Base-by-base conservation (phyloP, 2,113 vertebrate genomes). In the Myotis yumanensis region DNA sequence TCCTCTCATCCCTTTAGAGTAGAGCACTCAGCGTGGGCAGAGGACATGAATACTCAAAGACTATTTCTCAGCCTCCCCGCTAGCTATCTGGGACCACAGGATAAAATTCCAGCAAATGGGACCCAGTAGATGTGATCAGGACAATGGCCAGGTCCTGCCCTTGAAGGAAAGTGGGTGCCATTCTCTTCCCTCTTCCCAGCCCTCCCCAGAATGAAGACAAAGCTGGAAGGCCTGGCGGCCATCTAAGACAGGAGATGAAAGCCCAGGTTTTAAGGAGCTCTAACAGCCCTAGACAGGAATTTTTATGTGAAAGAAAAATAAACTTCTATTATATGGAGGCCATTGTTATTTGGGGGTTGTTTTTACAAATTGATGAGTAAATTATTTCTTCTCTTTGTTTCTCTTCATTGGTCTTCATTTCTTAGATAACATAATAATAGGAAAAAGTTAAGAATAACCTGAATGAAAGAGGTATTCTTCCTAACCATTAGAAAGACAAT, bases 331-430 rank as follows among this genome's bases (percentile, higher is more conserved):
- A 68, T 28, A 68, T 12, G 30, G 28, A 83, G 15, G 30, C 9
- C 37, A 35, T 14, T 62, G 25, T 35, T 66, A 86, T 52, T 89
- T 84, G 20, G 20, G 32, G 15, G 43, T 7, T n/a, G 17, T 7
- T 73, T 7, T 35, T 35, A 77, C 40, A 73, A 54, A 48, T 7
- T 43, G 22, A 80, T 40, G 30, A 59, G 43, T 59, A 82, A 12
- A 64, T 85, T 71, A 64, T 80, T 76, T 54, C 16, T 46, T 48
- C 10, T 88, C 46, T 64, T 71, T 37, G 85, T 57, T 11, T 54
- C 16, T 54, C 48, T 89, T 86, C 25, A 40, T 23, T 81, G 30
- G 37, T 82, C 62, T 91, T 80, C 59, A 91, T 57, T 30, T 93
- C 51, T 69, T 86, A 73, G 18, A 86, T 90, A 54, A 59, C 87